phyloP scores from a whole-genome alignment of 2,113 vertebrate species.

The Oryzias javanicus region DNA sequence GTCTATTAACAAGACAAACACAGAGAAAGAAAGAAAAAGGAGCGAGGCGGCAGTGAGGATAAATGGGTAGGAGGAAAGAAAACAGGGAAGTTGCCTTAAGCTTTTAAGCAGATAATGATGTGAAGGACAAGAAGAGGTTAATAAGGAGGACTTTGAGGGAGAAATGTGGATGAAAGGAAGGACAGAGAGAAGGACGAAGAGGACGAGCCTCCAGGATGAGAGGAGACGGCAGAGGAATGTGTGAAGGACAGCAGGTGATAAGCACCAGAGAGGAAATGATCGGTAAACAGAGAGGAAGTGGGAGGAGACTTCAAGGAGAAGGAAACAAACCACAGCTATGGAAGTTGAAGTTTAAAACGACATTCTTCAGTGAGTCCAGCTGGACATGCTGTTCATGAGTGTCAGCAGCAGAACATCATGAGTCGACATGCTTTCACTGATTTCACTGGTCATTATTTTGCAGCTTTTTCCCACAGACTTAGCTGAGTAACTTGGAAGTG shows the following conservation, averaged over 20 bases:
- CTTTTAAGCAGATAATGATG: constrained; percentile 5
- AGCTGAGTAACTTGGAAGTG: neutral
- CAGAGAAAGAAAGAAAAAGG: constrained; percentile 8
- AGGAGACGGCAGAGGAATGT: neutral
- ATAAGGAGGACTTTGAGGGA: constrained; percentile 7
- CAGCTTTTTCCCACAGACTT: neutral
- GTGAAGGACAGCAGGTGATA: neutral
- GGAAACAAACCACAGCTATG: neutral
- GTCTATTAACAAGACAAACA: constrained; percentile 4
- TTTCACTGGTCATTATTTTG: neutral
- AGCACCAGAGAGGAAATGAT: neutral
- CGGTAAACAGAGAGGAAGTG: neutral
- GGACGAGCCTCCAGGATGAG: neutral
- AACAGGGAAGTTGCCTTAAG: constrained; percentile 6
- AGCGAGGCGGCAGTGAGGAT: neutral
- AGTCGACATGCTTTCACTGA: neutral
- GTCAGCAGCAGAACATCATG: neutral
- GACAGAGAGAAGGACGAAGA: constrained; percentile 2
- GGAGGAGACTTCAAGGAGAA: neutral
- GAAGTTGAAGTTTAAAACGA: neutral
- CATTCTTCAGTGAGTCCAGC: neutral
- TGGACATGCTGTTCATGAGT: neutral
- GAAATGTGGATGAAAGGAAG: neutral
- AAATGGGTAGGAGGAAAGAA: neutral
- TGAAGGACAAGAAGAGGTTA: constrained; percentile 10